phyloP scores from a whole-genome alignment of 2,888 invertebrate genomes.

The Geotrupes spiniger region DNA sequence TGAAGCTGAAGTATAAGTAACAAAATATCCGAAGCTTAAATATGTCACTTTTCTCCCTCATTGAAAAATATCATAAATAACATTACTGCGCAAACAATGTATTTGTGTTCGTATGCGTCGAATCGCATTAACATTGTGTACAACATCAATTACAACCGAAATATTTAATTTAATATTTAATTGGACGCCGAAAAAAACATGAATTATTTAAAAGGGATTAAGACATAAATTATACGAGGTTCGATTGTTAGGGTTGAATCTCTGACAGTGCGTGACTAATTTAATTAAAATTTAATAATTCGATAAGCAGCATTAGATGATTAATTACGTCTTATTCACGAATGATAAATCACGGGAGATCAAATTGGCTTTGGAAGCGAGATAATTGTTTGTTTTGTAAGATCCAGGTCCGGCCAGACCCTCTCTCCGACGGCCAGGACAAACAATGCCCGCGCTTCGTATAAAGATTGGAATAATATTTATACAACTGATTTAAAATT shows the following conservation, averaged over 20 bases:
- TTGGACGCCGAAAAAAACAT: neutral
- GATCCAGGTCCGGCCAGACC: neutral
- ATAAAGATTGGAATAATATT: constrained; percentile 4
- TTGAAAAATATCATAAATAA: too few relatives aligned
- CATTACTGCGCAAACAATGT: too few relatives aligned
- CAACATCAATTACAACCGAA: too few relatives aligned
- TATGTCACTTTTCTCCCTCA: too few relatives aligned
- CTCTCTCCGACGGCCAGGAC: constrained; percentile 1
- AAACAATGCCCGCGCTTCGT: neutral
- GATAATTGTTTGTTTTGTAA: constrained; percentile 5
- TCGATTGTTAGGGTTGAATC: neutral
- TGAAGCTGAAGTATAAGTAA: too few relatives aligned
- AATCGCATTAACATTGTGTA: too few relatives aligned
- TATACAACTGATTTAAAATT: too few relatives aligned
- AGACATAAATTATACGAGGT: constrained; percentile 3
- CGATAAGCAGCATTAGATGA: constrained; percentile 25
- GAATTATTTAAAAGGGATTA: neutral
- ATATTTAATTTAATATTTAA: neutral
- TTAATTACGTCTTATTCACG: constrained; percentile 23
- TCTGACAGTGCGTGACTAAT: constrained; percentile 19
- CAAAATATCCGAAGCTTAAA: too few relatives aligned
- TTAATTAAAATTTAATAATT: constrained; percentile 31
- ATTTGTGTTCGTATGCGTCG: too few relatives aligned
- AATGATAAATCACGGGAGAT: constrained; percentile 15
- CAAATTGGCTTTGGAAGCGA: constrained; percentile 1